A percentile compares a stretch with the other conserved stretches of the same genome.
These are phyloP conservation scores for Florisuga fusca DNA, from an alignment of 2,797 vertebrate species.

Conservation along the genomic window DNA sequence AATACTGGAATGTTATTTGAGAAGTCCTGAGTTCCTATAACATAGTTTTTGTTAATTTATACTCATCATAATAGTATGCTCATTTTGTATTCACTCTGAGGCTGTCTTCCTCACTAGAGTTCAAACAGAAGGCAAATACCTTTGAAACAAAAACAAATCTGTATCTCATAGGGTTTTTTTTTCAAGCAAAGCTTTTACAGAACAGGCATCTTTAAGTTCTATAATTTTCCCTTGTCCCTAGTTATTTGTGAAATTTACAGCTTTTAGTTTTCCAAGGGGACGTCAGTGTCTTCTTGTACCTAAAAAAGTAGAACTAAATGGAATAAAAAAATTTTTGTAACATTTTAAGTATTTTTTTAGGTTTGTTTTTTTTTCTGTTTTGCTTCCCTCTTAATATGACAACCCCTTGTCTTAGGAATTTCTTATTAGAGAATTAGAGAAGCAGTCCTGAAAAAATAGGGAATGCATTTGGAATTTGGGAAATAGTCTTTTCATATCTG, in stretches of 20 bases:
- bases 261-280: background rate
- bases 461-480: background rate
- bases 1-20: background rate
- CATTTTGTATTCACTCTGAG: background rate
- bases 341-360: background rate
- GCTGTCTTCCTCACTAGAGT: background rate
- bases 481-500: background rate
- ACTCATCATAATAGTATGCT: background rate
- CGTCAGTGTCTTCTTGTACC: background rate
- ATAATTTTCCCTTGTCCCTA: background rate
- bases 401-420: background rate
- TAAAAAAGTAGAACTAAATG: background rate
- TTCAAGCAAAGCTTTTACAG: background rate
- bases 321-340: background rate
- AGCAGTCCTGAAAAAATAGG: rapidly evolving
- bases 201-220: background rate
- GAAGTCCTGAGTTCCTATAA: background rate
- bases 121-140: background rate
- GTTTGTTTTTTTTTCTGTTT: background rate
- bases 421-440: background rate
- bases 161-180: background rate
- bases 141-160: background rate
- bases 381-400: background rate
- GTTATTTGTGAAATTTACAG: background rate
- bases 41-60: background rate